phyloP scores from a whole-genome alignment of 1,140 invertebrate genomes.

The Colletes gigas region DNA sequence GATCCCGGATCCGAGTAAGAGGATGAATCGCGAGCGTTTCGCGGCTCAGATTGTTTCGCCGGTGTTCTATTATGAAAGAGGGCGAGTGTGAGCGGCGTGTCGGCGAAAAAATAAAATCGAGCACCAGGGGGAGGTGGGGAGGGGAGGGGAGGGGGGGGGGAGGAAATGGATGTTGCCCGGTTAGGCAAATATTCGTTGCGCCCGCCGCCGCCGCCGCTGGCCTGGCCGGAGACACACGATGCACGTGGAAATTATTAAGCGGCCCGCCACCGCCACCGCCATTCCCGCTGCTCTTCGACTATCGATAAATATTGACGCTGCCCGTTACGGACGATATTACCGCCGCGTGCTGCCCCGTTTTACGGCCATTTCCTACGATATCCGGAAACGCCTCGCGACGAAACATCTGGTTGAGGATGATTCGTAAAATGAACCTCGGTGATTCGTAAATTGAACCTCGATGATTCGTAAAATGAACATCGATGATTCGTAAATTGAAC shows the following conservation, averaged over 20 bases:
- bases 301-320: slow-evolving; percentile 66
- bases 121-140: neutral
- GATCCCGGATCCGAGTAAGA: neutral
- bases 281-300: slow-evolving; percentile 52
- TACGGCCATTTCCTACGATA: slow-evolving; percentile 23
- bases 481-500: too few species aligned
- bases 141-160: neutral
- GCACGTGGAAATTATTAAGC: slow-evolving; percentile 63
- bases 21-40: slow-evolving; percentile 43
- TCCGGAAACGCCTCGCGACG: slow-evolving; percentile 15
- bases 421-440: too few species aligned
- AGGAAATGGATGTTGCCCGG: slow-evolving; percentile 57
- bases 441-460: too few species aligned
- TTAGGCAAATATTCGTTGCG: slow-evolving; percentile 61
- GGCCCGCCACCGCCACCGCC: slow-evolving; percentile 45
- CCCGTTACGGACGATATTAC: slow-evolving; percentile 59
- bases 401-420: too few species aligned
- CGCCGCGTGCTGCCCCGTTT: slow-evolving; percentile 40
- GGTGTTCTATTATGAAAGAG: slow-evolving; percentile 53
- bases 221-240: slow-evolving; percentile 54
- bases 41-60: slow-evolving; percentile 47
- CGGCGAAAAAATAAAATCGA: slow-evolving; percentile 44
- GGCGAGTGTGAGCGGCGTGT: neutral
- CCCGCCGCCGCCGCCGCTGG: neutral
- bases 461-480: too few species aligned